Evolutionary conservation across 2,797 vertebrate species (phyloP), one percentile per base, ranked within the genome.

Genomic region (Leuciscus waleckii): DNA sequence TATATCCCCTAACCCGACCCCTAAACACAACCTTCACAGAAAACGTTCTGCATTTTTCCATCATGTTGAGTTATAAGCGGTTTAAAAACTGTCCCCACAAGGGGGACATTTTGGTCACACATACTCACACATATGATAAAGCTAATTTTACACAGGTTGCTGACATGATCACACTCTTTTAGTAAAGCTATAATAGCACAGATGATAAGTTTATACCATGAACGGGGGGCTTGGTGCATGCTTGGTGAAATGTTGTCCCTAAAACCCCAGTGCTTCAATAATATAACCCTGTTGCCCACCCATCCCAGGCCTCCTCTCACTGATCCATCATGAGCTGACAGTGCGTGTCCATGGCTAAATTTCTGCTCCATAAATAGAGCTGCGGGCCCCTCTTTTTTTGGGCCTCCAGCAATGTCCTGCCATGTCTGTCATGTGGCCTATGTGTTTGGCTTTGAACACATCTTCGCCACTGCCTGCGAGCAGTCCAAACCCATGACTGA

Each of bases 351-450:
- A 84, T 82, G 93, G 94, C 92, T 94, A 92, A 90, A 95, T 94
- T 91, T 95, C 92, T 94, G 92, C 90, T 92, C 95, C 92, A 91
- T 90, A 96, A 97, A 97, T 97, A 97, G 95, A 91, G 84, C 87
- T 81, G 90, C 88, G 90, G 92, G 92, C 93, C 91, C 91, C 91
- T 91, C 91, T 88, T 89, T 10, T 43, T 88, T 92, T 92, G 82
- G 92, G 89, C 92, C 89, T 83, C 81, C 76, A 68, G 73, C 85
- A 70, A 88, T 92, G 92, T 92, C 90, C 92, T 88, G 61, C 95
- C 93, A 95, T 96, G 93, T 92, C 90, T 94, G 94, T 93, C 93
- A 95, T 80, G 92, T 86, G 86, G 93, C 90, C 67, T 85, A 91
- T 92, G 92, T 86, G 87, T 91, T 74, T 74, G 90, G 90, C 90